phyloP scores from a whole-genome alignment of 1,140 invertebrate genomes.

The Uloborus diversus region DNA sequence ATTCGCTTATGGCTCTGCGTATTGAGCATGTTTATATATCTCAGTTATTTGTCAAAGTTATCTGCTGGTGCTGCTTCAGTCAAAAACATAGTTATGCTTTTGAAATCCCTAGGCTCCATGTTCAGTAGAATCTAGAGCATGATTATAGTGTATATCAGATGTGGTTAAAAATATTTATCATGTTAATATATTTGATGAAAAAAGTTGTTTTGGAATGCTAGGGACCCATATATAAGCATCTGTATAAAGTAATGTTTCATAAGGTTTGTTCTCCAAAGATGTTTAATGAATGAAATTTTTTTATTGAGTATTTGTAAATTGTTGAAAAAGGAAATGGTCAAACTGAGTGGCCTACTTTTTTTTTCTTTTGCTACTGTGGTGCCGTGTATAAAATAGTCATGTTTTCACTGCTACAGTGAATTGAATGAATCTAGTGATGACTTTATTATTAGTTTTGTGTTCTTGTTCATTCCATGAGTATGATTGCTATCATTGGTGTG shows the following conservation, averaged over 20 bases:
- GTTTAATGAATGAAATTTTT: constrained; percentile 9
- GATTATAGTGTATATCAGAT: constrained; percentile 42
- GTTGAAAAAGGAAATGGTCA: constrained; percentile 5
- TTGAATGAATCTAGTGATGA: constrained; percentile 13
- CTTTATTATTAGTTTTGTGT: constrained; percentile 46
- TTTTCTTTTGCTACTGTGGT: constrained; percentile 14
- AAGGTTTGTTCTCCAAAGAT: constrained; percentile 22
- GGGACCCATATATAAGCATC: constrained; percentile 36
- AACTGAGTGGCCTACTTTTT: background rate
- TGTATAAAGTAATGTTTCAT: constrained; percentile 42
- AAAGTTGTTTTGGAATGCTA: constrained; percentile 2
- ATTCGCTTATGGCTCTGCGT: constrained; percentile 38
- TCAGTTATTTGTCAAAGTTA: constrained; percentile 41
- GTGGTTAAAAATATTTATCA: constrained; percentile 49
- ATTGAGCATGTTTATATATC: constrained; percentile 27
- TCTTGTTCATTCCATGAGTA: constrained; percentile 53
- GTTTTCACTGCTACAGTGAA: constrained; percentile 1
- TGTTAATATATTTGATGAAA: constrained; percentile 44
- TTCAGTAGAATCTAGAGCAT: constrained; percentile 41
- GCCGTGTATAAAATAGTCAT: constrained; percentile 25
- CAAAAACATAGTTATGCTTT: constrained; percentile 44
- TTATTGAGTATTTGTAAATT: constrained; percentile 8
- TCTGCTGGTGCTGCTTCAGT: constrained; percentile 44
- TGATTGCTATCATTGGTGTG: constrained; percentile 54
- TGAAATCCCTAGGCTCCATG: constrained; percentile 37